Evolutionary conservation across 1,140 invertebrate genomes (phyloP), one percentile per base, ranked within the genome.

Genomic region (Bombus cullumanus): DNA sequence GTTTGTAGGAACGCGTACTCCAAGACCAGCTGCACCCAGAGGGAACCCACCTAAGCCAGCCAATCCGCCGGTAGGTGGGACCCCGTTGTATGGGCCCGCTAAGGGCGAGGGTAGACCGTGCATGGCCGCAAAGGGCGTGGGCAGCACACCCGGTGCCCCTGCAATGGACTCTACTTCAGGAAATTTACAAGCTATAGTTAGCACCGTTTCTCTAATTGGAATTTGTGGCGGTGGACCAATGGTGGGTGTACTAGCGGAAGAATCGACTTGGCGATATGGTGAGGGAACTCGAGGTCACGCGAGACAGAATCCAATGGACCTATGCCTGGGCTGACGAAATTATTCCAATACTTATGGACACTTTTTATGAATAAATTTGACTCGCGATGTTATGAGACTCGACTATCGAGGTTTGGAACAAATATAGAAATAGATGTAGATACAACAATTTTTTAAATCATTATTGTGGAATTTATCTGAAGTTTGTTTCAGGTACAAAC

Each of bases 61-160:
- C 83, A 97, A 93, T 64, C 97, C 97, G 89, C 97, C 97, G 88
- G 96, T 96, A 39, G 97, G 97, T 82, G 96, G 96, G 64, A 96
- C 96, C 28, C 96, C 96, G 86, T 96, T 96, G 93, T 97, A 97
- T 22, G 96, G 96, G 12, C 96, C 97, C 92, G 96, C 97, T 95
- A 96, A 96, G 89, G 96, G 97, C 88, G 96, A 97, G 88, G 96
- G 97, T 88, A 97, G 95, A 88, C 96, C 97, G 93, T 96, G 97
- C 96, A 97, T 96, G 90, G 96, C 96, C 91, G 95, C 97, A 93
- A 98, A 98, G 68, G 98, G 98, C 79, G 97, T 98, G 77, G 97
- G 96, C 94, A 99, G 95, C 72, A 98, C 97, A 91, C 97, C 97
- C 69, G 97, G 97, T 90, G 97, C 96, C 93, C 97, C 97, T 96